These are phyloP conservation scores for Kradibia gibbosae DNA, from an alignment of 1,140 invertebrate species.

Conservation along the genomic window DNA sequence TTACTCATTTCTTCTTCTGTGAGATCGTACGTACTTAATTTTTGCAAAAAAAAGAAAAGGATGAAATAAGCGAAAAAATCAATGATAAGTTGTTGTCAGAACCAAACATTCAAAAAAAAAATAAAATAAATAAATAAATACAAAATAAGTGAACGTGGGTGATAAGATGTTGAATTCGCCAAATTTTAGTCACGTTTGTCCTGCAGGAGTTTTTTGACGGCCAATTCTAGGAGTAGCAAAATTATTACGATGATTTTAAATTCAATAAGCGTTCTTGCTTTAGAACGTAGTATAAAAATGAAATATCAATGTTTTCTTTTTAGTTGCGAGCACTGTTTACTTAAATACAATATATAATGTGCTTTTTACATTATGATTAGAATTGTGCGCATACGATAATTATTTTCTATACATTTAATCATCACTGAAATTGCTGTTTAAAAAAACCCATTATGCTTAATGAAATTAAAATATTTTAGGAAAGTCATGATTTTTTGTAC, in stretches of 20 bases:
- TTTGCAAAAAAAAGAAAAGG: slow-evolving; percentile 14
- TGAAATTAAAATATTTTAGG: too few species aligned
- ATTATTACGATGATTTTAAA: neutral
- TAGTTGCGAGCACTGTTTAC: too few species aligned
- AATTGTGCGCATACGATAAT: too few species aligned
- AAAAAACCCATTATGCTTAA: too few species aligned
- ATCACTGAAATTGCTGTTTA: too few species aligned
- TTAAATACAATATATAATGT: too few species aligned
- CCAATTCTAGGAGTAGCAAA: neutral
- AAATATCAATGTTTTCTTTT: neutral
- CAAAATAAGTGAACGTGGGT: neutral
- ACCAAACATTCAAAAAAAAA: too few species aligned
- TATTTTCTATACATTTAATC: too few species aligned
- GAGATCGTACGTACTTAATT: neutral
- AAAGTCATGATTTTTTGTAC: too few species aligned
- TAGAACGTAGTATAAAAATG: neutral
- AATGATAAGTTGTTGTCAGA: too few species aligned
- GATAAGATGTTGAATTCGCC: neutral
- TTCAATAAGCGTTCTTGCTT: neutral
- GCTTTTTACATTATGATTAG: too few species aligned
- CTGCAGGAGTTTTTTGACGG: neutral
- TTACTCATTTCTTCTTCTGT: neutral
- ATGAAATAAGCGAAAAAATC: neutral
- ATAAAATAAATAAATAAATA: too few species aligned
- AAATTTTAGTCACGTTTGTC: slow-evolving; percentile 20